phyloP scores from a whole-genome alignment of 2,113 vertebrate species.

The Salvelinus namaycush region DNA sequence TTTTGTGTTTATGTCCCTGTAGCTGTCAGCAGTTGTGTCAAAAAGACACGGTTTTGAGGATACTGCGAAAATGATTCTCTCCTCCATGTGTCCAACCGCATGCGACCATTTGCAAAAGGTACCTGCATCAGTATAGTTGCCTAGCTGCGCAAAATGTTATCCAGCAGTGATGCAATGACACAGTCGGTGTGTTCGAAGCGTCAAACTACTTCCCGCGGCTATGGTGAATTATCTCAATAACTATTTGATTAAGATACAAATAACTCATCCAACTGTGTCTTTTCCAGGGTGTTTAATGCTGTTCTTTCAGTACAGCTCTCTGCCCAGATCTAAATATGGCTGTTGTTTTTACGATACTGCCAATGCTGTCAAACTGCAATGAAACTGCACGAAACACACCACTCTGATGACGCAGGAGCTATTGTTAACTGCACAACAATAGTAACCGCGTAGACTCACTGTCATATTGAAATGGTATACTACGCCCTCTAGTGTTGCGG shows the following conservation, averaged over 20 bases:
- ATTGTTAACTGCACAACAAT: slow-evolving; percentile 59
- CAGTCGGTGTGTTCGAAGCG: too few relatives aligned
- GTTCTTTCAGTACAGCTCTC: slow-evolving; percentile 9
- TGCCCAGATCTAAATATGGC: slow-evolving; percentile 47
- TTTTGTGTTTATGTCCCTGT: too few relatives aligned
- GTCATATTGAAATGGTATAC: slow-evolving; percentile 9
- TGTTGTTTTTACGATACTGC: slow-evolving; percentile 59
- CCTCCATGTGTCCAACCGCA: too few relatives aligned
- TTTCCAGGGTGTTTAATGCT: slow-evolving; percentile 30
- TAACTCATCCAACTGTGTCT: slow-evolving; percentile 8
- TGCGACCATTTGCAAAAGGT: too few relatives aligned
- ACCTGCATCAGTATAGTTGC: too few relatives aligned
- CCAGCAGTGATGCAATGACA: too few relatives aligned
- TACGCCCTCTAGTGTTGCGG: slow-evolving; percentile 50
- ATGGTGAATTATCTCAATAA: too few relatives aligned
- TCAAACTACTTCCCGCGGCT: too few relatives aligned
- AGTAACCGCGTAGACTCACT: slow-evolving; percentile 25
- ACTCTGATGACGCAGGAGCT: slow-evolving; percentile 51
- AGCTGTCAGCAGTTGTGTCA: too few relatives aligned
- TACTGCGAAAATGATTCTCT: too few relatives aligned
- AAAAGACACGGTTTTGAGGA: too few relatives aligned
- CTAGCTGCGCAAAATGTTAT: too few relatives aligned
- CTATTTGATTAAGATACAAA: slow-evolving; percentile 29
- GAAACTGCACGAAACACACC: slow-evolving; percentile 57
- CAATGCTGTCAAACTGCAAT: slow-evolving; percentile 68